Base-by-base conservation (phyloP, 2,797 vertebrate species). In the Clamator glandarius region DNA sequence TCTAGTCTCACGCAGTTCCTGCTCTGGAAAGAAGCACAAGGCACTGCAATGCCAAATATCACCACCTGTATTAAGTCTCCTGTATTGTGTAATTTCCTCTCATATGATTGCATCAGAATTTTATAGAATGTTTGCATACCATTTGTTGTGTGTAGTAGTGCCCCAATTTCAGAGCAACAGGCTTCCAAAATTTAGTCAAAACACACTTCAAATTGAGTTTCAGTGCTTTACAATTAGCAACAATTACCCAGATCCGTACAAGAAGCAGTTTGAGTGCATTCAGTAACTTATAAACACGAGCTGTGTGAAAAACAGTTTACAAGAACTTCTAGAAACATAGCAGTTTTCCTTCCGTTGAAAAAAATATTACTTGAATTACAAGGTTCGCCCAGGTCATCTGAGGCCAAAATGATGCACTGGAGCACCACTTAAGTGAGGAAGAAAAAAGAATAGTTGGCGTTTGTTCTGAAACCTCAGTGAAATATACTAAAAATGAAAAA, bases 171-270 rank as follows among this genome's bases (percentile, higher is more conserved):
- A 33, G 18, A 51, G 70, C 41, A 85, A 72, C 6, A 29, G 50
- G 35, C 51, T 87, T 89, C 87, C 76, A 89, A 74, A 93, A 76
- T 14, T 63, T 79, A 61, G 76, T 35, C 63, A 90, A 82, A 90
- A 64, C 44, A 52, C 4, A 31, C 4, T 58, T 75, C 16, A 75
- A 62, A 26, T 26, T 75, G 33, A 70, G 80, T 62, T 84, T 84
- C 86, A 41, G 33, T 64, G 50, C 17, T 76, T 84, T 63, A 42
- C 35, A 76, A 48, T 66, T 82, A 86, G n/a, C 19, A 81, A 77
- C 23, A 89, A 62, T 15, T 58, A 84, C 25, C 13, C 48, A 58
- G n/a, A 50, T 46, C 20, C 46, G 39, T n/a, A 94, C 39, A 54
- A 66, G 2, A 24, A 46, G 48, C 51, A 74, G 42, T 70, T 69